Evolutionary conservation across 2,888 invertebrate species (phyloP), one percentile per base, ranked within the genome.

Genomic region (Biston betularia): DNA sequence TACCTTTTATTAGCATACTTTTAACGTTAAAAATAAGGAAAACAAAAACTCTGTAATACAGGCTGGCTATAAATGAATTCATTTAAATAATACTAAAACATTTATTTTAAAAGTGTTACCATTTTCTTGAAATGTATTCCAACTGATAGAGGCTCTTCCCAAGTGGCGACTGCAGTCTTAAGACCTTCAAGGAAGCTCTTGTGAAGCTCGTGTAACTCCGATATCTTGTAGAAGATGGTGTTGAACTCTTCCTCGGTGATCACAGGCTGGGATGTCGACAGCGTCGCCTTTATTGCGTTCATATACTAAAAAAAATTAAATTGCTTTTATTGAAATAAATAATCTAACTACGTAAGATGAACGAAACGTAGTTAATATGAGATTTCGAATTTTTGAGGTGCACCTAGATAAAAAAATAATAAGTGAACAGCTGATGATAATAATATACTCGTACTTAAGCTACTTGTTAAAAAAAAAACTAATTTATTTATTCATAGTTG

Each of bases 201-300:
- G 88, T 98, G 98, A 63, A 97, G 94, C 56, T 95, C 95, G 82
- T 97, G 97, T 55, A 98, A 94, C 79, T 98, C 98, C 0, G 98
- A 97, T 87, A 98, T 98, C 92, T 98, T 98, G 86, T 97, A 98
- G 90, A 98, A 98, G 85, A 98, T 98, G 8, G 97, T 97, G 74
- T 97, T 96, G 84, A 98, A 97, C 85, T 98, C 98, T 72, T 97
- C 97, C 82, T 97, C 96, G 0, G 97, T 96, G 81, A 98, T 97
- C 69, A 98, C 97, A 53, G 98, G 98, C 87, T 98, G 98, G 10
- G 98, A 98, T 63, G 98, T 97, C 54, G 96, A 96, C 70, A 97
- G 92, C 11, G 98, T 97, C 54, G 98, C 97, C 87, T 97, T 97
- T 77, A 98, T 96, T 24, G 97, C 98, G 84, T 97, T 97, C 96